phyloP scores from a whole-genome alignment of 2,113 vertebrate species.

The Pedetes capensis region DNA sequence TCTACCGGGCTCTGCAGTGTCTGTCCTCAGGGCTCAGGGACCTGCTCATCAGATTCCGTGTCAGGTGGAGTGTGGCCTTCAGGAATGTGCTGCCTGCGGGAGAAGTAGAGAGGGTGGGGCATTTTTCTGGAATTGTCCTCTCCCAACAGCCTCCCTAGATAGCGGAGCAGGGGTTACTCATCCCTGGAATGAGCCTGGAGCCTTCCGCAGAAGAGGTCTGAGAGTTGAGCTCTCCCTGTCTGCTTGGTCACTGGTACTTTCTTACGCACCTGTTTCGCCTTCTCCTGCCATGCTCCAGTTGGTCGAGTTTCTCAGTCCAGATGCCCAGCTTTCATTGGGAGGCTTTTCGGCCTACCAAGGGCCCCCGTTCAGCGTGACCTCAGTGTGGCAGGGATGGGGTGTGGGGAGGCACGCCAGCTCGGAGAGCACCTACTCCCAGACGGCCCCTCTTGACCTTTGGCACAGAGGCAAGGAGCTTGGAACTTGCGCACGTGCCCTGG shows the following conservation, averaged over 20 bases:
- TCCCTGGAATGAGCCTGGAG: background rate
- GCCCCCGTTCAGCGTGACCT: too few relatives aligned
- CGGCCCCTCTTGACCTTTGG: background rate
- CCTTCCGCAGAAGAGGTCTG: background rate
- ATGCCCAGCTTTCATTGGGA: background rate
- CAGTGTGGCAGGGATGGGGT: too few relatives aligned
- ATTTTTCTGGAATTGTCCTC: slow-evolving; percentile 11
- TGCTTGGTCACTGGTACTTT: background rate
- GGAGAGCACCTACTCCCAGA: too few relatives aligned
- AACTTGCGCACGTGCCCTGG: background rate
- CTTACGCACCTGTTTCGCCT: too few relatives aligned
- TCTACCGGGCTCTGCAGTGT: too few relatives aligned
- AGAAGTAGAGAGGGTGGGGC: background rate
- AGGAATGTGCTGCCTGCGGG: background rate
- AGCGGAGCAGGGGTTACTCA: slow-evolving; percentile 17
- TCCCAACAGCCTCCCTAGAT: background rate
- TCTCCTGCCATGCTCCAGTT: background rate
- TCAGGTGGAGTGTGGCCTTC: background rate
- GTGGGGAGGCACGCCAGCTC: too few relatives aligned
- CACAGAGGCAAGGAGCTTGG: background rate
- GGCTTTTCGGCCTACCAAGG: too few relatives aligned
- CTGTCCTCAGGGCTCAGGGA: too few relatives aligned
- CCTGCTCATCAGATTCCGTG: accelerated
- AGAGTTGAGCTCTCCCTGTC: background rate
- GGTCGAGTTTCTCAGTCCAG: background rate